A percentile compares a stretch with the other conserved stretches of the same genome.
Conservation (phyloP, 2,888 invertebrate genomes). For the Ennomos fuscantarius region DNA sequence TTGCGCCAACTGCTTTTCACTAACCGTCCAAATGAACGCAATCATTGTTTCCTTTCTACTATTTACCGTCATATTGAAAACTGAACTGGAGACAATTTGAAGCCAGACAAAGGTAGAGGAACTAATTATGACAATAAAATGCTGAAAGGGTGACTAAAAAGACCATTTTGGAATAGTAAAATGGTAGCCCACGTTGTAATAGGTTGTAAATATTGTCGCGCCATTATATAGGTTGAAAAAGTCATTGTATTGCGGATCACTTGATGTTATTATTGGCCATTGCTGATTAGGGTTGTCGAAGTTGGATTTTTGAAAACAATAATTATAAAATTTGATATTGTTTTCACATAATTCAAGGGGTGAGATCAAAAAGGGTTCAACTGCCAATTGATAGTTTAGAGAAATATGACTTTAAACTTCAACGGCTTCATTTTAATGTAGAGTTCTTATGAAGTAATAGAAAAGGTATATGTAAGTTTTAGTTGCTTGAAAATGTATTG, state of each 20-base stretch:
- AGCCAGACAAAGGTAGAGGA: conserved; percentile 52
- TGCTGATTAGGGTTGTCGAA: conserved; percentile 57
- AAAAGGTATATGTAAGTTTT: too few species aligned
- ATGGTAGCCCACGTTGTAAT: conserved; percentile 61
- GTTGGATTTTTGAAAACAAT: not conserved
- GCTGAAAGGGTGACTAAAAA: conserved; percentile 43
- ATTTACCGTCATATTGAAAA: conserved; percentile 21
- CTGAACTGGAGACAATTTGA: conserved; percentile 8
- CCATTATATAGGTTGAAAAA: conserved; percentile 51
- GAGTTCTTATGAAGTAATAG: too few species aligned
- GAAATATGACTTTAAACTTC: too few species aligned
- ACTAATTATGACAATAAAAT: conserved; percentile 63
- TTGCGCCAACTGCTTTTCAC: conserved; percentile 36
- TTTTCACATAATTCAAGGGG: too few species aligned
- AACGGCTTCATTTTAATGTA: too few species aligned
- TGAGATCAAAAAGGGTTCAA: too few species aligned
- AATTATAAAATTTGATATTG: too few species aligned
- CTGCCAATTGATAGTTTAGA: too few species aligned
- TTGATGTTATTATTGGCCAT: conserved; percentile 64
- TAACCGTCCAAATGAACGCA: conserved; percentile 37
- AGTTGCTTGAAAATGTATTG: too few species aligned
- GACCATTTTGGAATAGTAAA: conserved; percentile 36
- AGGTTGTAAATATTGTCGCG: conserved; percentile 51
- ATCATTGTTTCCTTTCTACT: conserved; percentile 31
- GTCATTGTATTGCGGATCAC: conserved; percentile 64